Conservation (phyloP, 2,888 invertebrate species). For the Phytoseiulus persimilis region DNA sequence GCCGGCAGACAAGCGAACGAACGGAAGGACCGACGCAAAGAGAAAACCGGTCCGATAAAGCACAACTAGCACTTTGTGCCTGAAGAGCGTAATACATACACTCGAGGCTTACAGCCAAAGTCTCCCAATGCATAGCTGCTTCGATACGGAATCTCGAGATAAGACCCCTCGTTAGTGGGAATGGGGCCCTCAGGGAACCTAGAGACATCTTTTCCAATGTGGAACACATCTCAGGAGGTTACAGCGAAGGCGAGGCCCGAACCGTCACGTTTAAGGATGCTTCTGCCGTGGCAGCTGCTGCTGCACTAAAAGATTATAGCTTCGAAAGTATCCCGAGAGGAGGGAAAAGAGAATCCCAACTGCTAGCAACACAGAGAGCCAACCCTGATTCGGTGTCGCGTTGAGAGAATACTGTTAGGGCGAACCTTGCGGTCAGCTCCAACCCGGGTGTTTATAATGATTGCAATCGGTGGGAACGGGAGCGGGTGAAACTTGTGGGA, state of each 20-base stretch:
- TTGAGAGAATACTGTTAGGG: too few relatives aligned
- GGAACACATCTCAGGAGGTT: background rate
- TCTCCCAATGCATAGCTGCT: background rate
- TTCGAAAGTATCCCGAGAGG: background rate
- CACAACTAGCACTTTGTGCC: slow-evolving; percentile 5
- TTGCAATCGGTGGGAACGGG: too few relatives aligned
- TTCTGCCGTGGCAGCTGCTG: background rate
- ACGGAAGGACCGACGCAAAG: background rate
- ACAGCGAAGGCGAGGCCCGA: background rate
- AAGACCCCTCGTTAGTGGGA: background rate
- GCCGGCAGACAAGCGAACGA: background rate
- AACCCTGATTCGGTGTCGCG: too few relatives aligned
- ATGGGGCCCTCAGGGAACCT: slow-evolving; percentile 5
- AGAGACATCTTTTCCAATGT: background rate
- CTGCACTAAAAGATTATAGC: background rate
- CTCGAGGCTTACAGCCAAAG: background rate
- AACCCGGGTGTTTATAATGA: too few relatives aligned
- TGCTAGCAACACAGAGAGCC: too few relatives aligned
- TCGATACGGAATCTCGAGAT: slow-evolving; percentile 5
- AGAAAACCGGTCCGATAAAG: background rate
- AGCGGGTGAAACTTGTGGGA: too few relatives aligned
- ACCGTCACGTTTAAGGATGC: background rate
- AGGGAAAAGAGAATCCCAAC: background rate
- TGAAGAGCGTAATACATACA: background rate
- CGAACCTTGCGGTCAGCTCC: too few relatives aligned